Conservation (phyloP, 2,888 invertebrate species). For the Lithosia quadra region DNA sequence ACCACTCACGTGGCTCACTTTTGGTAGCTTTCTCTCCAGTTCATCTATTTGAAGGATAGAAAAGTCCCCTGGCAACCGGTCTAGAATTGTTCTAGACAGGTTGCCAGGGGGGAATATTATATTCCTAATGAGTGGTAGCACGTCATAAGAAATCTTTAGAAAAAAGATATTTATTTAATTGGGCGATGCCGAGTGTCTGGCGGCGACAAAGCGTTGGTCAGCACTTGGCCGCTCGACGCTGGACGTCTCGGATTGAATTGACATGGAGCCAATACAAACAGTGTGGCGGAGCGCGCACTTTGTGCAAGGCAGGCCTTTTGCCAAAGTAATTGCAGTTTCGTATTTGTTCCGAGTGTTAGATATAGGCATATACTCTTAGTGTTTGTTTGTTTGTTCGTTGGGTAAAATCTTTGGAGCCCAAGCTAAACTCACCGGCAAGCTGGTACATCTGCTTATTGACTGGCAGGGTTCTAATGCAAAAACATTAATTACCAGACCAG, state of each 20-base stretch:
- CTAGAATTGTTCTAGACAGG: too few relatives aligned
- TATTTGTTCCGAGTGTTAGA: not conserved
- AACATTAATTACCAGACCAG: not conserved
- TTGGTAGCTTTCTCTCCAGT: too few relatives aligned
- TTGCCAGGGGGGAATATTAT: too few relatives aligned
- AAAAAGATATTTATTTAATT: not conserved
- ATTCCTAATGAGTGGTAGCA: not conserved
- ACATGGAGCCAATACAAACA: conserved; percentile 19
- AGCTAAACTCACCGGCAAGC: not conserved
- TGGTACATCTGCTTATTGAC: too few relatives aligned
- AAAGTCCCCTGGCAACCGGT: not conserved
- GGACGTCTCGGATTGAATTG: conserved; percentile 12
- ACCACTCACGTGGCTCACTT: too few relatives aligned
- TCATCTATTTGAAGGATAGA: not conserved
- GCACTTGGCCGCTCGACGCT: conserved; percentile 7
- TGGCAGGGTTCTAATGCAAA: not conserved
- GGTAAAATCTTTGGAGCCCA: not conserved
- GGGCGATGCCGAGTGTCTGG: not conserved
- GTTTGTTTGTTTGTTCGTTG: not conserved
- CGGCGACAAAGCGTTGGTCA: conserved; percentile 8
- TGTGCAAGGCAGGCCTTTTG: not conserved
- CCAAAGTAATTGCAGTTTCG: conserved; percentile 7
- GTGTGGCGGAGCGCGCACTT: conserved; percentile 5
- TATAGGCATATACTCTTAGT: too few relatives aligned
- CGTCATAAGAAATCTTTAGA: not conserved